A percentile compares a stretch with the other conserved stretches of the same genome.
phyloP scores from a whole-genome alignment of 2,888 invertebrate species.

The Campoplex nolae region DNA sequence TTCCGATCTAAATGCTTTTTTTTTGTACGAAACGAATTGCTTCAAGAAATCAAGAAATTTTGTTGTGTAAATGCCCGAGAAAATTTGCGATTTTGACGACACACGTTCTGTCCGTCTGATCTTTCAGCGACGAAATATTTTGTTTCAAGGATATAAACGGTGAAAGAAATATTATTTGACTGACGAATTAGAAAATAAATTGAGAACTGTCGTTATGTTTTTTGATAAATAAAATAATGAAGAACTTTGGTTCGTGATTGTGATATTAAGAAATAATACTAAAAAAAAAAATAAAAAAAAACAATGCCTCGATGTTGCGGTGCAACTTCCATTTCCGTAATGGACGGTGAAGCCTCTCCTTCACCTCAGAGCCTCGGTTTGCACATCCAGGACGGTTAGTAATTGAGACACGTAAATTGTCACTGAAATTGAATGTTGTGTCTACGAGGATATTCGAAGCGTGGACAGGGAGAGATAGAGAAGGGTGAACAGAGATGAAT shows the following conservation, averaged over 20 bases:
- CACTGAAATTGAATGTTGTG: slow-evolving; percentile 63
- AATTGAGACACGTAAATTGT: slow-evolving; percentile 70
- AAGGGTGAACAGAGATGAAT: background rate
- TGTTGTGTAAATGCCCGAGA: background rate
- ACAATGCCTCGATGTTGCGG: slow-evolving; percentile 81
- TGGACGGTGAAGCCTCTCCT: slow-evolving; percentile 75
- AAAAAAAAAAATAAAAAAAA: slow-evolving; percentile 43
- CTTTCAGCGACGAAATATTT: background rate
- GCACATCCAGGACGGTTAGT: slow-evolving; percentile 81
- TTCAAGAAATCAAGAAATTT: background rate
- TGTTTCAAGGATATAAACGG: background rate
- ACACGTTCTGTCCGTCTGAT: no score
- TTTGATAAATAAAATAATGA: background rate
- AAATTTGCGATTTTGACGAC: no score
- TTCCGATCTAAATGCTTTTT: background rate
- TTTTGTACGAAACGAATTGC: background rate
- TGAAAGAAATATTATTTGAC: background rate
- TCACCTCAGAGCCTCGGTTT: slow-evolving; percentile 77
- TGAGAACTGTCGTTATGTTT: background rate
- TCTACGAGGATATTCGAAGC: slow-evolving; percentile 31
- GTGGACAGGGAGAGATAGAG: background rate
- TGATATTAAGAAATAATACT: slow-evolving; percentile 9
- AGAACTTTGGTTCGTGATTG: slow-evolving; percentile 1
- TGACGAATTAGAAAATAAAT: no score
- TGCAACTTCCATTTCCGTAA: slow-evolving; percentile 78